A percentile compares a stretch with the other conserved stretches of the same genome.
Conservation (phyloP, 2,797 vertebrate genomes). For the Danio tinwini region DNA sequence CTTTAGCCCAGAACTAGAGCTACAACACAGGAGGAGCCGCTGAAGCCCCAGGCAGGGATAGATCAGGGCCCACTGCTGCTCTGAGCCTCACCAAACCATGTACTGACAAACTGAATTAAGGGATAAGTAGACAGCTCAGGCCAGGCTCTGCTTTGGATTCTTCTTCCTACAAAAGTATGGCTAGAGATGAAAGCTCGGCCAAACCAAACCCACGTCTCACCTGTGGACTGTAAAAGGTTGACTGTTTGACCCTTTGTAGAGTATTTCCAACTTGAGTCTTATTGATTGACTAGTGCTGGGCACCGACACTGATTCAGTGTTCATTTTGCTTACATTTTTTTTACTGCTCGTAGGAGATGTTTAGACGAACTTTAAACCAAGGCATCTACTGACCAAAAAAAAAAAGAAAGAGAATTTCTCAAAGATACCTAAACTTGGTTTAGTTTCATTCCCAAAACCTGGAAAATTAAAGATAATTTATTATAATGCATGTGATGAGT, state of each 20-base stretch:
- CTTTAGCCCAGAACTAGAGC: slow-evolving; percentile 43
- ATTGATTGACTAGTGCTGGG: slow-evolving; percentile 14
- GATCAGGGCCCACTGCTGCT: slow-evolving; percentile 54
- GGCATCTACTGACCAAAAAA: background rate
- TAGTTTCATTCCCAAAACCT: too few species aligned
- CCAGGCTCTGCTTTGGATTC: slow-evolving; percentile 38
- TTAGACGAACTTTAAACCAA: background rate
- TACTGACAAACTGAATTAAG: slow-evolving; percentile 56
- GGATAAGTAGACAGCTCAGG: slow-evolving; percentile 46
- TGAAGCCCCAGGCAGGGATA: slow-evolving; percentile 41
- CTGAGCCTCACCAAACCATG: slow-evolving; percentile 53
- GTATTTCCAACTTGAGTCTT: background rate
- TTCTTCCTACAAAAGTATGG: slow-evolving; percentile 30
- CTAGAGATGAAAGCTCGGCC: slow-evolving; percentile 34
- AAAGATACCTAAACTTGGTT: background rate
- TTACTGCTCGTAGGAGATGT: background rate
- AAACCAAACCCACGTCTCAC: slow-evolving; percentile 20
- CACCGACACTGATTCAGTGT: background rate
- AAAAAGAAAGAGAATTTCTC: background rate
- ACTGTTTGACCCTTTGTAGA: slow-evolving; percentile 43
- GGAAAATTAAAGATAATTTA: too few species aligned
- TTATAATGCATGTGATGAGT: too few species aligned
- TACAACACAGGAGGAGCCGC: slow-evolving; percentile 45
- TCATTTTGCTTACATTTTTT: background rate
- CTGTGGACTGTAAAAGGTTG: slow-evolving; percentile 36